Evolutionary conservation across 2,888 invertebrate genomes (phyloP), one percentile per base, ranked within the genome.

Genomic region (Deroplatys truncata): DNA sequence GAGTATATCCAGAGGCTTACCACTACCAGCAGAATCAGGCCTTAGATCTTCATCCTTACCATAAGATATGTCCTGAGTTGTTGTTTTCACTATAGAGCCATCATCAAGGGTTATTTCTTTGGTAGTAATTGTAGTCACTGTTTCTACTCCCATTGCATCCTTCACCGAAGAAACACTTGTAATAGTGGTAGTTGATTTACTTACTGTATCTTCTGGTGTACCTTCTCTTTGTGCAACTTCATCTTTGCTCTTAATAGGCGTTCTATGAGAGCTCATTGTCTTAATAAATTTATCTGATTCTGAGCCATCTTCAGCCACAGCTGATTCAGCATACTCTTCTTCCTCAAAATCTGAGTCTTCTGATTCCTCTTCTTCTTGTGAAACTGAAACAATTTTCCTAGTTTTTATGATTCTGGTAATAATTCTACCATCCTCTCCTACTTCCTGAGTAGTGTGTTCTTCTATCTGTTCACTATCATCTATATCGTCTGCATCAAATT

Each of bases 101-200:
- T 94, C 93, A 92, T 94, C 94, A 91, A 94, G 94, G 0, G 94
- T 94, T 8, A 94, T 94, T 2, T 94, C 93, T n/a, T 94, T 93
- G 84, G 94, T 94, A 35, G 94, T 93, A 7, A 94, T 94, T 91
- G 94, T 94, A 94, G 94, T 84, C 93, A 94, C 25, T 94, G 93
- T 72, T 94, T 94, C 93, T 94, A 94, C 0, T 94, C 94, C 31
- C 94, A 94, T 85, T 90, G 88, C 90, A 25, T 89, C 87, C 56
- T 72, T 72, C 20, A 72, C 56, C 20, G 56, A 72, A 29, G 91
- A 85, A 20, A 84, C 84, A 28, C 88, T 89, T 84, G 91, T 91
- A 8, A 88, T 83, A 15, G 89, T 89, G 82, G 86, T 88, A 84
- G 86, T 31, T 72, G 90, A 85, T 31, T 89, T 88, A 20, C 82